Evolutionary conservation across 2,113 vertebrate species (phyloP).

Genomic region (Apaloderma vittatum): DNA sequence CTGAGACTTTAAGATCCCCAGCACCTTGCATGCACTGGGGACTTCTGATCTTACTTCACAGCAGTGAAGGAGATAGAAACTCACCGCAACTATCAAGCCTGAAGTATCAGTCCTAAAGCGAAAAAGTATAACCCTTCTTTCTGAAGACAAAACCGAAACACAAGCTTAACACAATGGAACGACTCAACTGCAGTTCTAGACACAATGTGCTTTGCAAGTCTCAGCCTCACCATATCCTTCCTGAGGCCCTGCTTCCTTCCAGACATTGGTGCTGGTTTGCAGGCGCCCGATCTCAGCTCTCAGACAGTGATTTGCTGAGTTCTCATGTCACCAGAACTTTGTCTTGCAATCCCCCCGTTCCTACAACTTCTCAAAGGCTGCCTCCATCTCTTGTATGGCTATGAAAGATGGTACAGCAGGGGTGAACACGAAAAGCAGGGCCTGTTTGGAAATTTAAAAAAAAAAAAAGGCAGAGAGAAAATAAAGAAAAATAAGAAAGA

Average conservation of each 20-base stretch:
- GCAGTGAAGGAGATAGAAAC: background rate
- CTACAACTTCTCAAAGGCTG: conserved; percentile 49
- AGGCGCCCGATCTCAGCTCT: background rate
- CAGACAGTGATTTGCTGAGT: background rate
- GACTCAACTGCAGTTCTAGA: background rate
- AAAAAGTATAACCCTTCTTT: background rate
- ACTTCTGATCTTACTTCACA: background rate
- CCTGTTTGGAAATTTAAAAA: background rate
- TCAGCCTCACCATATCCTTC: conserved; percentile 7
- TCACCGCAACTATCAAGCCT: background rate
- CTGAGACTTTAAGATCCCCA: background rate
- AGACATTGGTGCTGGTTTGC: background rate
- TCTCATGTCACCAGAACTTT: conserved; percentile 19
- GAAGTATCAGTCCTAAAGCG: background rate
- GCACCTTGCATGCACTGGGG: background rate
- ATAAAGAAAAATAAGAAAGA: accelerated
- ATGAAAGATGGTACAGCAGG: background rate
- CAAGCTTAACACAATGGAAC: background rate
- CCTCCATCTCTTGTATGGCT: background rate
- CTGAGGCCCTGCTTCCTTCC: conserved; percentile 64
- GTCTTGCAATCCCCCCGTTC: conserved; percentile 47
- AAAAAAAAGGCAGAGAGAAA: background rate
- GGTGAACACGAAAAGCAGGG: conserved; percentile 55
- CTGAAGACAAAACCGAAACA: conserved; percentile 18
- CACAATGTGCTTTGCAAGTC: background rate